These are phyloP conservation scores for Metallyticus violacea DNA, from an alignment of 2,888 invertebrate species.

Conservation along the genomic window DNA sequence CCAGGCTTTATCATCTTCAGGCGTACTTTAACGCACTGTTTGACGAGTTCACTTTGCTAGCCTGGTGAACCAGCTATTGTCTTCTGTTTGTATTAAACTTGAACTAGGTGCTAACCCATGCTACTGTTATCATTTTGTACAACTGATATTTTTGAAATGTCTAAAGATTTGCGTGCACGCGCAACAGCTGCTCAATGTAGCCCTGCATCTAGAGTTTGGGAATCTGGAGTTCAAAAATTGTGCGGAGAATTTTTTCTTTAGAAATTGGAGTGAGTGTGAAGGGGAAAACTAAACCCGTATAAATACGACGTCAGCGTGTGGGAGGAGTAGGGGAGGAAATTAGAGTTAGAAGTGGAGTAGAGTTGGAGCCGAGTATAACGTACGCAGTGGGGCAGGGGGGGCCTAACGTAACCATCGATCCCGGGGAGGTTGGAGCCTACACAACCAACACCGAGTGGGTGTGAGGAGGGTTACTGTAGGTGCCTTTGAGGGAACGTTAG, in stretches of 20 bases:
- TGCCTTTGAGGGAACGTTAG: neutral
- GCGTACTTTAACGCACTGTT: too few species aligned
- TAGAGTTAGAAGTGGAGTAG: neutral
- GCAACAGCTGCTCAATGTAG: neutral
- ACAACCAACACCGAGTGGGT: neutral
- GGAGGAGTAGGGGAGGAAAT: neutral
- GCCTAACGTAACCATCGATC: conserved; percentile 10
- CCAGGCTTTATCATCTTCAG: too few species aligned
- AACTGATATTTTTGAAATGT: too few species aligned
- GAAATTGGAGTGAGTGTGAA: neutral
- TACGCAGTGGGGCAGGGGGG: neutral
- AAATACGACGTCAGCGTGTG: neutral
- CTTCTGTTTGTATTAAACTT: too few species aligned
- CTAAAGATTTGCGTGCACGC: too few species aligned
- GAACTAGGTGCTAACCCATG: too few species aligned
- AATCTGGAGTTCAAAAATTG: neutral
- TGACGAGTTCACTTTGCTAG: too few species aligned
- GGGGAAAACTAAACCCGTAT: neutral
- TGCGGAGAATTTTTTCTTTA: neutral
- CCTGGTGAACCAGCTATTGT: too few species aligned
- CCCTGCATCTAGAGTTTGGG: neutral
- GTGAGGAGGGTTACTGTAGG: neutral
- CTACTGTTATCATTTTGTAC: too few species aligned
- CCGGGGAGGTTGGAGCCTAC: neutral
- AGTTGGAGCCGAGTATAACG: neutral